phyloP scores from a whole-genome alignment of 2,888 invertebrate genomes.

The Campoplex nolae region DNA sequence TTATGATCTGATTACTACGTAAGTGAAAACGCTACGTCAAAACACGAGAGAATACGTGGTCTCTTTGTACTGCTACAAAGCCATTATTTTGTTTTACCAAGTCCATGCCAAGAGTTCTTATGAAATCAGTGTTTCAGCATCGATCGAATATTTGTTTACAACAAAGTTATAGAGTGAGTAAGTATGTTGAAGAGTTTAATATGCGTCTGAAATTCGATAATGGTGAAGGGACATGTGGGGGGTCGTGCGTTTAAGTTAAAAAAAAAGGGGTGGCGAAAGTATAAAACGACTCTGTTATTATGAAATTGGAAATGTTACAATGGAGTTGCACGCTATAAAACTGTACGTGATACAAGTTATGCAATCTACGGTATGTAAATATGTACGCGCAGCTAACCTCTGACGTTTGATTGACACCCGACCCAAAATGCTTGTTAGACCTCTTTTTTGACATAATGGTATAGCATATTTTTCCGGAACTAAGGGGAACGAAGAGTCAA shows the following conservation, averaged over 20 bases:
- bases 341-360: slow-evolving; percentile 19
- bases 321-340: slow-evolving; percentile 29
- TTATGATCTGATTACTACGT: too few species aligned
- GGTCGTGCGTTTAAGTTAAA: slow-evolving; percentile 18
- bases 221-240: slow-evolving; percentile 29
- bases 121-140: background rate
- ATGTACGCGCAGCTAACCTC: slow-evolving; percentile 8
- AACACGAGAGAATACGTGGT: too few species aligned
- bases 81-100: too few species aligned
- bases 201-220: slow-evolving; percentile 2
- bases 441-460: slow-evolving; percentile 57
- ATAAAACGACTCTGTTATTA: slow-evolving; percentile 60
- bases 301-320: slow-evolving; percentile 68
- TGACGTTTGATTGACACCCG: slow-evolving; percentile 58
- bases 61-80: too few species aligned
- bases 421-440: slow-evolving; percentile 39
- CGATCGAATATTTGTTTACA: background rate
- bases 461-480: slow-evolving; percentile 34
- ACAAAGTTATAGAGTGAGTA: background rate
- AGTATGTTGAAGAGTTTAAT: too few species aligned
- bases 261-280: background rate
- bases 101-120: too few species aligned
- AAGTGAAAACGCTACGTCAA: too few species aligned
- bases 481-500: slow-evolving; percentile 21
- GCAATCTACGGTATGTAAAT: slow-evolving; percentile 21